phyloP scores from a whole-genome alignment of 1,140 invertebrate species.

The Megalonaias nervosa region DNA sequence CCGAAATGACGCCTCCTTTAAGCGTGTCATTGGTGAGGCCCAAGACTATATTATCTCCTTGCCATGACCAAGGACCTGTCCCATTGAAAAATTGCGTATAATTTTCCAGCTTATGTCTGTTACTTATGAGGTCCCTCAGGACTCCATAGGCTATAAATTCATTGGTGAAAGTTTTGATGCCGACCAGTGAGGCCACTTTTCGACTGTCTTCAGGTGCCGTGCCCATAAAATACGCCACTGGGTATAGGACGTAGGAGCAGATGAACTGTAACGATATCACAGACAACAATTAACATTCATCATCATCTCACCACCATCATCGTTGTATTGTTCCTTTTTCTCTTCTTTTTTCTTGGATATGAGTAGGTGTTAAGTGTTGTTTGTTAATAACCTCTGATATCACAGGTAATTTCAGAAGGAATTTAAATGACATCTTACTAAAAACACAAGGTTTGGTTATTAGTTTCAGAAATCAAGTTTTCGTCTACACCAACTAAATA shows the following conservation, averaged over 20 bases:
- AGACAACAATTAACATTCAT: too few species aligned
- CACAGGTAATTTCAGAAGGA: too few species aligned
- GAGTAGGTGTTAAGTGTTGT: too few species aligned
- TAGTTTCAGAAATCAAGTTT: too few species aligned
- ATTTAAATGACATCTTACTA: too few species aligned
- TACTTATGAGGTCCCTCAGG: constrained; percentile 48
- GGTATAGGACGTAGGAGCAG: constrained; percentile 68
- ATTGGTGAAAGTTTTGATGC: constrained; percentile 70
- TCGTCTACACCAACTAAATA: too few species aligned
- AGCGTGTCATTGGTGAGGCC: constrained; percentile 37
- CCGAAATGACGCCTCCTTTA: constrained; percentile 43
- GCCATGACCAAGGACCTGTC: constrained; percentile 36
- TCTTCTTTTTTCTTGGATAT: too few species aligned
- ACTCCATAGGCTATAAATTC: constrained; percentile 69
- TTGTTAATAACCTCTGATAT: too few species aligned
- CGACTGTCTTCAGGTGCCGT: constrained; percentile 60
- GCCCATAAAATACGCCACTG: constrained; percentile 68
- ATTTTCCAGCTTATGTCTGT: constrained; percentile 44
- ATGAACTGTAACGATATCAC: constrained; percentile 56
- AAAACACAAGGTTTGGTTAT: too few species aligned
- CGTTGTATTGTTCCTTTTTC: too few species aligned
- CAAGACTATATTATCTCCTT: constrained; percentile 38
- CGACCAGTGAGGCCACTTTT: constrained; percentile 65
- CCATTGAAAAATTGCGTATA: constrained; percentile 42
- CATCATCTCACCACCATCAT: too few species aligned